These are phyloP conservation scores for Drosophila kanekoi DNA, from an alignment of 2,888 invertebrate genomes.

Conservation along the genomic window DNA sequence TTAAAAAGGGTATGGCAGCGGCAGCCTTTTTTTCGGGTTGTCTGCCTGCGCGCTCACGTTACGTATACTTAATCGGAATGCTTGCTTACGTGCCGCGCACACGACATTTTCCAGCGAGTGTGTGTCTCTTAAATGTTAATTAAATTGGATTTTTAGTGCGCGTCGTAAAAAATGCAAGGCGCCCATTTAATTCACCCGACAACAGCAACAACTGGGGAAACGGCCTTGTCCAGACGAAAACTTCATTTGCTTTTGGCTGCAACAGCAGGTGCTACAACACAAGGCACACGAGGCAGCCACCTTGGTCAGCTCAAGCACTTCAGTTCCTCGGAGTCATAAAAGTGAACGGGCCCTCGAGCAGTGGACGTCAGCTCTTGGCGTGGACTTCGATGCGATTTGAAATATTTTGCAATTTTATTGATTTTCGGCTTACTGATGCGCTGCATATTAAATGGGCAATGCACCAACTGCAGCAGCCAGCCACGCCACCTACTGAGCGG, in stretches of 20 bases:
- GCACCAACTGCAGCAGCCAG: slow-evolving; percentile 34
- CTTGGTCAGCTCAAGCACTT: slow-evolving; percentile 65
- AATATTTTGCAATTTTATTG: slow-evolving; percentile 77
- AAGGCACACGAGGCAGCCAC: slow-evolving; percentile 18
- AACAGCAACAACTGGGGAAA: slow-evolving; percentile 38
- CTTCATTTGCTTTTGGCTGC: slow-evolving; percentile 44
- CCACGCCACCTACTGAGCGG: slow-evolving; percentile 2
- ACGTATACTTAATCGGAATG: slow-evolving; percentile 69
- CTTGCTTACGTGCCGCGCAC: slow-evolving; percentile 62
- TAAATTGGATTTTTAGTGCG: slow-evolving; percentile 84
- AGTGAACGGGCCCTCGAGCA: slow-evolving; percentile 45
- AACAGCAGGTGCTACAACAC: slow-evolving; percentile 53
- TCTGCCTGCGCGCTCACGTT: slow-evolving; percentile 39
- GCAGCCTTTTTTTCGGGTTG: slow-evolving; percentile 59
- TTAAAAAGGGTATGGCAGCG: slow-evolving; percentile 80
- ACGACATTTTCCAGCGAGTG: slow-evolving; percentile 50
- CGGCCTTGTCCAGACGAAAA: slow-evolving; percentile 35
- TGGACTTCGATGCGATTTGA: slow-evolving; percentile 62
- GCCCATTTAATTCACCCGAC: slow-evolving; percentile 75
- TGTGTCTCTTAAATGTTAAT: slow-evolving; percentile 84
- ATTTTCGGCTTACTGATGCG: slow-evolving; percentile 74
- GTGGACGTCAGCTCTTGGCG: slow-evolving; percentile 19
- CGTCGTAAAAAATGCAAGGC: slow-evolving; percentile 82
- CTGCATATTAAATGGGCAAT: slow-evolving; percentile 71
- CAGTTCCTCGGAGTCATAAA: slow-evolving; percentile 67